Evolutionary conservation across 2,888 invertebrate species (phyloP), one percentile per base, ranked within the genome.

Genomic region (Odiellus spinosus): DNA sequence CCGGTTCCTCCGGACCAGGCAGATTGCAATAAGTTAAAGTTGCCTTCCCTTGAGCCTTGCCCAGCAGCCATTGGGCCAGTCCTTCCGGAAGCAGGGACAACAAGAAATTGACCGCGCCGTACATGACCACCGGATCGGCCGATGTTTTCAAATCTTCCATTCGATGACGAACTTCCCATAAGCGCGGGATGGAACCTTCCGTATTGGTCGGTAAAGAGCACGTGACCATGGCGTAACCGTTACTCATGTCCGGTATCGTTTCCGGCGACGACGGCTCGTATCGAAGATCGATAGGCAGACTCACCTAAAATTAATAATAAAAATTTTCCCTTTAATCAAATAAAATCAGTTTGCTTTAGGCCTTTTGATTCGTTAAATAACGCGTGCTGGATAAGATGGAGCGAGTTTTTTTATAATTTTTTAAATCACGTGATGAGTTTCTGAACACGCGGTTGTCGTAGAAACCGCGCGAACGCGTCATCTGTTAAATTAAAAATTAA

Each of bases 161-260:
- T 11, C 64, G 59, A 38, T 67, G 64, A 36, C 72, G 67, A 21
- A 72, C 68, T 40, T 68, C 67, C 75, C 75, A 75, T 3, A 75
- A 64, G 20, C 74, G 64, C 1, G 74, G 74, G 20, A 75, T 70
- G 34, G 69, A 69, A n/a, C 73, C 73, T 59, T 75, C 74, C 2
- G 69, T 69, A 53, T 69, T 68, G 38, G 71, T 68, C 18, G 74
- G 73, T 39, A 75, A 61, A 4, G 54, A 52, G 12, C 54, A 48
- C 14, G 63, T 59, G 3, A 66, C 64, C 10, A 65, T 59, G 2
- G 66, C 62, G 34, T 61, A 60, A 50, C 63, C 61, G 46, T 61
- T 64, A 33, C 64, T 65, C 52, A 66, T 60, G 3, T 17, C 21
- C 58, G 55, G 42, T 52, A 54, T 34, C 42, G 44, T 15, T 42